Base-by-base conservation (phyloP, 2,797 vertebrate species). In the Pelobates cultripes region DNA sequence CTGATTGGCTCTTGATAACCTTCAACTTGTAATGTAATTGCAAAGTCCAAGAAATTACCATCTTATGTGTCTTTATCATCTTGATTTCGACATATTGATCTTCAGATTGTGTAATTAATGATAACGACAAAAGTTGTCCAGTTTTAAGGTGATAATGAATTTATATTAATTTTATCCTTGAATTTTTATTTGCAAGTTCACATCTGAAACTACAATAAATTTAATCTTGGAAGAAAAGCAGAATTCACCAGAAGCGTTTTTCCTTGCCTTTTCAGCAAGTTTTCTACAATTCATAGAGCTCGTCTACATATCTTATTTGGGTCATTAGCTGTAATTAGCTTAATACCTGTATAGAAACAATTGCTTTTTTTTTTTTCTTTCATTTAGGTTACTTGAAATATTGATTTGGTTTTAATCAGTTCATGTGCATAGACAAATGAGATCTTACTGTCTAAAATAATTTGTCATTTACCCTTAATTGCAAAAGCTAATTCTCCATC, bases 351-450 rank as follows among this genome's bases (percentile, higher is more conserved):
- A 91, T 92, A 93, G 91, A 91, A 92, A 87, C 90, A 93, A 92
- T 91, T 91, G 87, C 85, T 91, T 91, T 89, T 86, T 80, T 91
- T 91, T 89, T 86, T 80, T 40, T 44, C 51, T 83, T 88, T 88
- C 89, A 87, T 90, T 91, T 87, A 87, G 90, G 87, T 89, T 64
- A 89, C 88, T 89, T 87, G 88, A 92, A 90, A 89, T 93, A 94
- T 93, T 90, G 93, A 93, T 92, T 87, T 57, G 4, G 8, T 87
- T 76, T 86, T 86, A 90, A 89, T 88, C 90, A 91, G 86, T 88
- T 91, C 89, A 89, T 90, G 91, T 91, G 86, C 89, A 92, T 89
- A 92, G 90, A 90, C 90, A 94, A 94, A 94, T 94, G 90, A 90
- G 84, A 87, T 84, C 84, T 92, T 92, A 93, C 93, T 94, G 87